Conservation (phyloP, 2,888 invertebrate genomes). For the Sphinx pinastri region DNA sequence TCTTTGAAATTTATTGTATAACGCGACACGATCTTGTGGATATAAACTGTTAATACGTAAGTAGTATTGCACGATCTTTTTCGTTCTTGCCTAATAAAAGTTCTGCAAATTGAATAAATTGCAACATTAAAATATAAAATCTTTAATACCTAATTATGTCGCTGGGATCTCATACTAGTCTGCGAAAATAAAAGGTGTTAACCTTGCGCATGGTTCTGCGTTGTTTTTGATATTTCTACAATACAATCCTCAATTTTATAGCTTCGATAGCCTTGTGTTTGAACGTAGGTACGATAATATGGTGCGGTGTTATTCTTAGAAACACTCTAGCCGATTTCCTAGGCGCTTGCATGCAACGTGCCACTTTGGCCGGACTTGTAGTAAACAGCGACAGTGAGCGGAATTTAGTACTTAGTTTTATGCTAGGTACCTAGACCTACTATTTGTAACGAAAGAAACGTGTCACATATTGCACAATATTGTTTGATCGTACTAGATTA, state of each 20-base stretch:
- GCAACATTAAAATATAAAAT: not conserved
- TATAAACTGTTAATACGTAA: not conserved
- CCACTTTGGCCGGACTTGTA: not conserved
- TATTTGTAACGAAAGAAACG: not conserved
- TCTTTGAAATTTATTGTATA: not conserved
- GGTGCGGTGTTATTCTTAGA: constrained; percentile 36
- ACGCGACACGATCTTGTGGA: not conserved
- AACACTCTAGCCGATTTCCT: constrained; percentile 28
- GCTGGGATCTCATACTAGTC: constrained; percentile 2
- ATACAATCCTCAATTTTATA: constrained; percentile 32
- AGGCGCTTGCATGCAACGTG: not conserved
- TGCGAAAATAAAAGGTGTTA: constrained; percentile 19
- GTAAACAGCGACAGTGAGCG: not conserved
- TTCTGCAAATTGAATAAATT: not conserved
- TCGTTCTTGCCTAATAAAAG: not conserved
- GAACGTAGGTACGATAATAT: constrained; percentile 32
- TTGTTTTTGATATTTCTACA: constrained; percentile 25
- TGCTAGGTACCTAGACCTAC: not conserved
- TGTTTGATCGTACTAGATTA: not conserved
- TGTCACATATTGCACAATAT: not conserved
- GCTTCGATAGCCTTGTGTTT: constrained; percentile 35
- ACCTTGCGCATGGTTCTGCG: constrained; percentile 7
- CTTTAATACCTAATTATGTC: constrained; percentile 13
- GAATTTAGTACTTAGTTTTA: not conserved
- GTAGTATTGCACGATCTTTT: constrained; percentile 7